Conservation (phyloP, 2,113 vertebrate genomes). For the Carassius carassius region DNA sequence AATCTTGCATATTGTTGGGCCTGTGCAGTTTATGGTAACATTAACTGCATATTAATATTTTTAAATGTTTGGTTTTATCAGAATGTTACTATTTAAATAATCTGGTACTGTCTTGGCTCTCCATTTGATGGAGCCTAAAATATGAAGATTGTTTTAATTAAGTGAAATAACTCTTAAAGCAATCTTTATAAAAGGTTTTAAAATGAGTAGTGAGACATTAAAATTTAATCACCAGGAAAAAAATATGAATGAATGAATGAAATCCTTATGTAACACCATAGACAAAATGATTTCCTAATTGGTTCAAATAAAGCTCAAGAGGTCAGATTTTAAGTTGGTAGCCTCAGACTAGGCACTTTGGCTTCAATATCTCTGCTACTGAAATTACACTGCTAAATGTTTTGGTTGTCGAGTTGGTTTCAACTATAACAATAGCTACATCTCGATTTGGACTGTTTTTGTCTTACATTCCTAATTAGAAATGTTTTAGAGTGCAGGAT, state of each 20-base stretch:
- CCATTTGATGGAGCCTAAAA: background rate
- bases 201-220: background rate
- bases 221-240: background rate
- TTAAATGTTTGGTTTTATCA: background rate
- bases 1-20: background rate
- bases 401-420: background rate
- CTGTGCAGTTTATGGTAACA: background rate
- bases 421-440: background rate
- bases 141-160: background rate
- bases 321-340: background rate
- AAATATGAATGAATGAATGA: no score
- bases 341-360: background rate
- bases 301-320: background rate
- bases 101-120: background rate
- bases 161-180: background rate
- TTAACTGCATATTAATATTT: background rate
- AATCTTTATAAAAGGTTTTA: background rate
- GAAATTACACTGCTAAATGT: background rate
- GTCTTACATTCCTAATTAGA: background rate
- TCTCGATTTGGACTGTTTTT: constrained; percentile 23
- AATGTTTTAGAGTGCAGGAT: background rate
- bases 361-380: background rate
- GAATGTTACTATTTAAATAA: background rate
- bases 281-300: background rate
- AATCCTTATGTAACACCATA: background rate